Evolutionary conservation across 1,140 invertebrate species (phyloP), one percentile per base, ranked within the genome.

Genomic region (Amyelois transitella): DNA sequence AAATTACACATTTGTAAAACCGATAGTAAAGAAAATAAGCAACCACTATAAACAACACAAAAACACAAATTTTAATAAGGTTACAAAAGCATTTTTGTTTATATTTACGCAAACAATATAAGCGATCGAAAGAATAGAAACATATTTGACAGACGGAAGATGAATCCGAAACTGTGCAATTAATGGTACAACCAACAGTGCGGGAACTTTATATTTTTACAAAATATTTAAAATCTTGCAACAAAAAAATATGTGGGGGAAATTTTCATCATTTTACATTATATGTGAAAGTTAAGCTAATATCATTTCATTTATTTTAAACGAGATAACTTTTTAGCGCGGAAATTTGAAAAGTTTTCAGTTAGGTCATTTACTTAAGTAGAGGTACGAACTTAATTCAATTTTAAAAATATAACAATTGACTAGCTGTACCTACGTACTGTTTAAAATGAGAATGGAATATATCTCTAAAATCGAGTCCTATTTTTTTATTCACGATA

Each of bases 111-210:
- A 70, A 70, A 72, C 72, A 77, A 74, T 55, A 72, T 64, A 65
- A 69, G 52, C 53, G 47, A 61, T 61, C 51, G 61, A 63, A 69
- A 67, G 63, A 75, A 73, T 69, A 58, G 64, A 71, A 75, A 76
- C 63, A 73, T 66, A 68, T 75, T 77, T 77, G 74, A 77, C 74
- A 77, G 71, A 58, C 66, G 61, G 58, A 66, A 51, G 47, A 57
- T 51, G 58, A 61, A 69, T 54, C 62, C 66, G 62, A 66, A 62
- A 65, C 50, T 43, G 54, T n/a, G n/a, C n/a, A n/a, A n/a, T 6
- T 28, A 56, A 54, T 57, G 55, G 52, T 55, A 38, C 54, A 58
- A 58, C 58, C 60, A 52, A 8, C 32, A n/a, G 32, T 38, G 32
- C 32, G 32, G 51, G 43, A 60, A 24, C 43, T 43, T 44, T 66